Conservation (phyloP, 2,797 vertebrate genomes). For the Urocyon cinereoargenteus region DNA sequence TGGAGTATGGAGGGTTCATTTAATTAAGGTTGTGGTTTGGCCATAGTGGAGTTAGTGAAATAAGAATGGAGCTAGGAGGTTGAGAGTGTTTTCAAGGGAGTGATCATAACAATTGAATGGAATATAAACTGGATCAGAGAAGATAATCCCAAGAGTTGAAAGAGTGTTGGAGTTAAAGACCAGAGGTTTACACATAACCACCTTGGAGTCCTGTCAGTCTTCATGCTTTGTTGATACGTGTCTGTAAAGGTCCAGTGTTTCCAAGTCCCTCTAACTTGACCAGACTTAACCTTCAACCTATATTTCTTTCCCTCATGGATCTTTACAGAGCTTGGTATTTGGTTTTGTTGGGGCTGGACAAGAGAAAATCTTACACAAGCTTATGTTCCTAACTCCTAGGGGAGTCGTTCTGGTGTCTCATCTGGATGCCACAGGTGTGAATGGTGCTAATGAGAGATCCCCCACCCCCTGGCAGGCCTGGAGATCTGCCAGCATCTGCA, state of each 20-base stretch:
- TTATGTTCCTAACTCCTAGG: background rate
- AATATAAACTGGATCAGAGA: background rate
- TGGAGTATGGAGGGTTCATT: background rate
- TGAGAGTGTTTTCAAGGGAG: background rate
- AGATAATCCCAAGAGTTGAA: background rate
- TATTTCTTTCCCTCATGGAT: background rate
- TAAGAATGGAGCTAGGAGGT: background rate
- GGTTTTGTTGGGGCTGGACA: background rate
- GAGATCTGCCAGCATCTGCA: background rate
- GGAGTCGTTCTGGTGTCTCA: background rate
- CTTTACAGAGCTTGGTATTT: background rate
- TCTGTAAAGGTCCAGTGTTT: background rate
- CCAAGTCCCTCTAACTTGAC: background rate
- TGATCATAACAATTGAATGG: background rate
- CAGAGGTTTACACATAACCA: background rate
- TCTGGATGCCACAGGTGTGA: background rate
- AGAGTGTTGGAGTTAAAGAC: background rate
- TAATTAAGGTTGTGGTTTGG: background rate
- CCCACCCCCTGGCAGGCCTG: too few species aligned
- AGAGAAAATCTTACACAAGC: background rate
- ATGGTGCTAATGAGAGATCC: accelerated
- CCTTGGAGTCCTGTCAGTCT: background rate
- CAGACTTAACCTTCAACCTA: background rate
- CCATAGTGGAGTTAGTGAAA: background rate
- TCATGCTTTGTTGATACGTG: background rate